These are phyloP conservation scores for Pseudochirops corinnae DNA, from an alignment of 2,797 vertebrate genomes.

Conservation along the genomic window DNA sequence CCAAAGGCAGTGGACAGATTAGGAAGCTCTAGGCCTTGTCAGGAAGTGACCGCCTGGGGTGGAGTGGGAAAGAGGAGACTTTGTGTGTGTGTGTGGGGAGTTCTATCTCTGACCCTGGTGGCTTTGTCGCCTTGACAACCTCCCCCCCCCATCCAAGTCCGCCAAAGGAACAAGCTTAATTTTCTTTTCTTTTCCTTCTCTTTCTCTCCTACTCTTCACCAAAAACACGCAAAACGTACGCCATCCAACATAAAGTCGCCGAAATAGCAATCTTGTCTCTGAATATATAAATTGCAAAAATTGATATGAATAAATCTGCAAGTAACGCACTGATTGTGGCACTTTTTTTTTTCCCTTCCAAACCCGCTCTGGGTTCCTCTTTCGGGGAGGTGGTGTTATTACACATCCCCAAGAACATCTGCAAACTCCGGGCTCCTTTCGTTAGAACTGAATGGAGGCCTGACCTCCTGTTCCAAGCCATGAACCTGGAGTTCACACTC, in stretches of 20 bases:
- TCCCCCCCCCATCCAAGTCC: conserved; percentile 48
- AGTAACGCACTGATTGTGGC: conserved; percentile 93
- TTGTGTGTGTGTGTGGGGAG: not conserved
- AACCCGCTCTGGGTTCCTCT: conserved; percentile 84
- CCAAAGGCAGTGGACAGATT: conserved; percentile 28
- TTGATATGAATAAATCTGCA: conserved; percentile 97
- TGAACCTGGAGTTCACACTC: conserved; percentile 96
- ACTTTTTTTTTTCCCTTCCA: conserved; percentile 89
- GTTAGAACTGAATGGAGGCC: conserved; percentile 91
- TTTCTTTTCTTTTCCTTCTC: conserved; percentile 75
- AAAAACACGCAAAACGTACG: conserved; percentile 80
- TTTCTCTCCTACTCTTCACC: conserved; percentile 55
- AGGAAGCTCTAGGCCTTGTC: conserved; percentile 48
- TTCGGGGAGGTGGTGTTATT: conserved; percentile 88
- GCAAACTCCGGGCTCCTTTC: conserved; percentile 90
- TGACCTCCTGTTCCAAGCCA: conserved; percentile 96
- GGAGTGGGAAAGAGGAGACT: conserved; percentile 34
- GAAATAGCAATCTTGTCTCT: conserved; percentile 94
- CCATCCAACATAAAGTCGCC: conserved; percentile 90
- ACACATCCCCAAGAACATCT: conserved; percentile 94
- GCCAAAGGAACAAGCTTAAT: conserved; percentile 60
- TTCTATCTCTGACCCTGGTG: not conserved
- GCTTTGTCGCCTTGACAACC: conserved; percentile 75
- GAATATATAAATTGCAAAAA: conserved; percentile 96
- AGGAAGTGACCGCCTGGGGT: conserved; percentile 68